Evolutionary conservation across 2,797 vertebrate species (phyloP).

Genomic region (Anguilla anguilla): DNA sequence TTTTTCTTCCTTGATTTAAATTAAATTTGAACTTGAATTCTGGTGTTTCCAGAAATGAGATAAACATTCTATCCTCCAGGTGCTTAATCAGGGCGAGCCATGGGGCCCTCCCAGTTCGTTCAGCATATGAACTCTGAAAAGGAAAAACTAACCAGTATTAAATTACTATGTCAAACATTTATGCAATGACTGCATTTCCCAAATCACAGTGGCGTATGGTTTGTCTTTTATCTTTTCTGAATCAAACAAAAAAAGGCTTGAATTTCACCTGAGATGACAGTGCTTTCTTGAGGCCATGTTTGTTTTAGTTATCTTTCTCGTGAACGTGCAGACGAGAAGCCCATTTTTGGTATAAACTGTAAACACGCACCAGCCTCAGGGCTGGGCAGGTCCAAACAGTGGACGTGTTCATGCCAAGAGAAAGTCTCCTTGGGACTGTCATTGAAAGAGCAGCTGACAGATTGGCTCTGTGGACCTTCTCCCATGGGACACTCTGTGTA

Average conservation of each 20-base stretch:
- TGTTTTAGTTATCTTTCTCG: not conserved
- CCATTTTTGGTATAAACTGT: slow-evolving; percentile 9
- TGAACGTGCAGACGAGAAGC: not conserved
- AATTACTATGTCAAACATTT: not conserved
- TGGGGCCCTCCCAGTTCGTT: not conserved
- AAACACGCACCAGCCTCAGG: not conserved
- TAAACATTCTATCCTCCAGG: not conserved
- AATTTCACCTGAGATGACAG: not conserved
- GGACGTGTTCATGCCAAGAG: not conserved
- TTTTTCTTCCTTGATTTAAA: too few species aligned
- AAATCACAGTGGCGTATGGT: not conserved
- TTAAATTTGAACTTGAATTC: not conserved
- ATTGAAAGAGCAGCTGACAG: not conserved
- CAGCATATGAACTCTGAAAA: not conserved
- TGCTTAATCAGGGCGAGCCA: not conserved
- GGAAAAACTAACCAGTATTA: not conserved
- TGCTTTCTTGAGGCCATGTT: not conserved
- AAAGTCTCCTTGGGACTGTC: not conserved
- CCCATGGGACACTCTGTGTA: not conserved
- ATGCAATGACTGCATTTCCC: not conserved
- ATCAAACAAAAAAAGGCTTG: not conserved
- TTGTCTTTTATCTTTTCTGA: not conserved
- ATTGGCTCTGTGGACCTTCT: not conserved
- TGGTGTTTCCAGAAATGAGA: not conserved
- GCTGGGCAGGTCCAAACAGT: not conserved